phyloP scores from a whole-genome alignment of 2,113 vertebrate species.

The Marmota monax region DNA sequence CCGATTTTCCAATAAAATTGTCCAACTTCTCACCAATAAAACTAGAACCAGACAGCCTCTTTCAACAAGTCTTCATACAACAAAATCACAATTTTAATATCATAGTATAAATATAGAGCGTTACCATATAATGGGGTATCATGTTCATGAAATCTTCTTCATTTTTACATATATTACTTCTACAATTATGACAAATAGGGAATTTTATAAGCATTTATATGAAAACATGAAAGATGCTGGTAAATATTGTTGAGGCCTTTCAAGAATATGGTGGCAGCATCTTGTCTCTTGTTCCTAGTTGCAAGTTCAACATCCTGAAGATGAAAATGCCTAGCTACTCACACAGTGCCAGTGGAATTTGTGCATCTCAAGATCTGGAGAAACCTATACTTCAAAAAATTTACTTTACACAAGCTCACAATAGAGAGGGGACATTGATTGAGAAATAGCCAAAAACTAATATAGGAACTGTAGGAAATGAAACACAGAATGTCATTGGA shows the following conservation, averaged over 20 bases:
- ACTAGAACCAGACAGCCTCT: constrained; percentile 81
- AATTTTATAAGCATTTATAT: constrained; percentile 94
- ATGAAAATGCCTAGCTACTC: background rate
- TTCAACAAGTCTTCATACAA: constrained; percentile 88
- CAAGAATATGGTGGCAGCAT: background rate
- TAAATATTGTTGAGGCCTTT: background rate
- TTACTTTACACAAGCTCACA: background rate
- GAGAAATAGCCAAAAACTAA: background rate
- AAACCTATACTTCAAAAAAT: background rate
- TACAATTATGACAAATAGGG: constrained; percentile 94
- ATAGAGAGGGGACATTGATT: background rate
- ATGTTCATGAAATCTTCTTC: constrained; percentile 91
- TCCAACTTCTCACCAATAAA: constrained; percentile 88
- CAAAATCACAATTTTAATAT: constrained; percentile 88
- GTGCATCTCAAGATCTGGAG: background rate
- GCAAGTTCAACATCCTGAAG: background rate
- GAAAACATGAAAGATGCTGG: constrained; percentile 92
- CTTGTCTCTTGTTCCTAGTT: background rate
- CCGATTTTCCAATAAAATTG: constrained; percentile 87
- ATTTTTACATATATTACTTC: constrained; percentile 95
- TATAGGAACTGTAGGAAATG: background rate
- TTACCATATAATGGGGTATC: constrained; percentile 85
- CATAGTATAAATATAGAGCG: constrained; percentile 81
- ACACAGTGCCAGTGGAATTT: background rate
- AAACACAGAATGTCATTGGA: background rate